Base-by-base conservation (phyloP, 2,113 vertebrate species). In the Anolis sagrei region DNA sequence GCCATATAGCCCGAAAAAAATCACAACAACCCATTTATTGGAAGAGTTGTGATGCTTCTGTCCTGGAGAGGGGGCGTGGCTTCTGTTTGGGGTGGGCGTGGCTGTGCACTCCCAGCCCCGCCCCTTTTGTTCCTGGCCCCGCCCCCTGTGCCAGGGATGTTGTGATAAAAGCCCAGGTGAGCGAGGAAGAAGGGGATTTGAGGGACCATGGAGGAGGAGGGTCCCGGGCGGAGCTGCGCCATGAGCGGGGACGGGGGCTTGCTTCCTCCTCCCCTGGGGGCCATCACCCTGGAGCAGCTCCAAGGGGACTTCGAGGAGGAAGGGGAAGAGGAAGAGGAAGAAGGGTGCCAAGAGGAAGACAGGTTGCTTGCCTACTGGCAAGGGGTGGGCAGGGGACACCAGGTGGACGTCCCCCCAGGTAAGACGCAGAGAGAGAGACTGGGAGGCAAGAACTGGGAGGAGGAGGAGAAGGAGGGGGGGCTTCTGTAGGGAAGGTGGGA, bases 251-350 rank as follows among this genome's bases (percentile, higher is more conserved):
- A 82, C 68, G 94, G 87, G 54, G 54, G 3, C 54, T 18, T 91
- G 44, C 62, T 8, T 4, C n/a, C 11, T 80, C 29, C 34, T 62
- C 39, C 9, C 85, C 78, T 1, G 96, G 95, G 2, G 86, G 76
- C 95, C 91, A 98, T 98, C 96, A 97, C 97, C 0, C 95, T 98
- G 93, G 98, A 98, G 84, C 97, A 98, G 76, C 94, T 98, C 90
- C 97, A 97, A 89, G 95, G 97, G 21, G 93, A 97, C 93, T 87
- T 95, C 2, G 97, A 97, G 58, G 97, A 97, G 6, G 51, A 58
- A 1, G 54, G 27, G 32, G 54, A 5, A 19, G 27, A 25, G 32
- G 32, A 11, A 54, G 95, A 96, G 73, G 95, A 96, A 23, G 96
- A 94, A 11, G 95, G 88, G 7, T 93, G 95, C 29, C 87, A 79